Percentiles rank a stretch among this genome's conserved stretches.
Conservation (phyloP, 2,888 invertebrate species). For the Drosophila mercatorum region DNA sequence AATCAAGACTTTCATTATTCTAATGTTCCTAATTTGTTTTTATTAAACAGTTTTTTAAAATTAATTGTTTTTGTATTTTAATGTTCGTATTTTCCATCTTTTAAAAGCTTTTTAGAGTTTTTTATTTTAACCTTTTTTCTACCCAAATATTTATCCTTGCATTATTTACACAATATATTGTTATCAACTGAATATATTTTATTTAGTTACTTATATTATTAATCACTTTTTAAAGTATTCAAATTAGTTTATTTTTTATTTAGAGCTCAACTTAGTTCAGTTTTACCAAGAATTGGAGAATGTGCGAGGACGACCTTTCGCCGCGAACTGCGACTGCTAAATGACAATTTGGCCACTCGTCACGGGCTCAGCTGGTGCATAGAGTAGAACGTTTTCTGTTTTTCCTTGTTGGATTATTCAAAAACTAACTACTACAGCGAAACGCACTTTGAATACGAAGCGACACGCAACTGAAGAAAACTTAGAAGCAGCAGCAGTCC, state of each 20-base stretch:
- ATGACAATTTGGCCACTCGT: conserved; percentile 50
- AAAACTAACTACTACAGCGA: conserved; percentile 39
- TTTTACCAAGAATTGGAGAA: conserved; percentile 1
- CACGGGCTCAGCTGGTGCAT: conserved; percentile 34
- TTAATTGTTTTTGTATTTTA: not conserved
- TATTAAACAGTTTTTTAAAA: no score
- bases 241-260: not conserved
- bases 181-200: not conserved
- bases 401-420: conserved; percentile 39
- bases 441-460: conserved; percentile 53
- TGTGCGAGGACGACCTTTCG: conserved; percentile 53
- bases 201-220: not conserved
- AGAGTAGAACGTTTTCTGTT: conserved; percentile 17
- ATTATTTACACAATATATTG: not conserved
- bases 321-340: conserved; percentile 56
- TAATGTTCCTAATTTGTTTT: no score
- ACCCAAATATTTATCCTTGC: not conserved
- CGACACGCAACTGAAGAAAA: conserved; percentile 10
- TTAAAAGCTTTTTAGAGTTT: not conserved
- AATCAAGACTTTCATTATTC: not conserved
- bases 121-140: not conserved
- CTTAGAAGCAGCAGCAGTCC: conserved; percentile 7
- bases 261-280: not conserved
- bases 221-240: not conserved
- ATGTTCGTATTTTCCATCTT: not conserved